These are phyloP conservation scores for Trissonchulus latispiculum DNA, from an alignment of 2,888 invertebrate species.

Conservation along the genomic window DNA sequence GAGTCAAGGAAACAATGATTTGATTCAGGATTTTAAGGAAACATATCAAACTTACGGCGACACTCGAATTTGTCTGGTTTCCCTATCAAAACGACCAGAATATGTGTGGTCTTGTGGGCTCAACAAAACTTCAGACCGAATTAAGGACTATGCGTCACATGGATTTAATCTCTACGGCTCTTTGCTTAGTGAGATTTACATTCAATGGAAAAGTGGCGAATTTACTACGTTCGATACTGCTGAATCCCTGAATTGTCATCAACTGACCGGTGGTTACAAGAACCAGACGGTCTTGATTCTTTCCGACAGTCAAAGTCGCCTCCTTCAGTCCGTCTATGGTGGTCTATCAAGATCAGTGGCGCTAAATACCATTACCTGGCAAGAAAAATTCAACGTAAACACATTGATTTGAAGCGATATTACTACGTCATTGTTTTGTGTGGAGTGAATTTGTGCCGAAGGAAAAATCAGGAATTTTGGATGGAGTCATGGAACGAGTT, in stretches of 20 bases:
- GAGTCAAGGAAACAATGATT: not conserved
- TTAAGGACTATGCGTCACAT: not conserved
- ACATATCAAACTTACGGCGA: not conserved
- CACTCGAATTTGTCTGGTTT: not conserved
- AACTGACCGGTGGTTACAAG: not conserved
- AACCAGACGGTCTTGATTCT: not conserved
- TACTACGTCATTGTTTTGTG: not conserved
- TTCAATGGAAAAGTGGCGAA: not conserved
- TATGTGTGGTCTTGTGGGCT: not conserved
- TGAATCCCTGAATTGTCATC: not conserved
- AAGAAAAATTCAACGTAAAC: not conserved
- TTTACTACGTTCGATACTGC: not conserved
- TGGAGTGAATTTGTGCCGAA: not conserved
- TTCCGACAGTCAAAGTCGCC: not conserved
- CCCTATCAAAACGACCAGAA: not conserved
- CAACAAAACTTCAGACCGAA: not conserved
- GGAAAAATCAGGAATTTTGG: not conserved
- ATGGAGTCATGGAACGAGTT: not conserved
- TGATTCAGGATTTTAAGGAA: not conserved
- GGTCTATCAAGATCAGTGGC: not conserved
- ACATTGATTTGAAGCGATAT: not conserved
- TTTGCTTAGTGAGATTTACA: not conserved
- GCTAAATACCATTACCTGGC: not conserved
- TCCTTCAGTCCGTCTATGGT: not conserved
- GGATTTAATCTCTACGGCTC: not conserved